Base-by-base conservation (phyloP, 1,140 invertebrate genomes). In the Trinorchestia longiramus region DNA sequence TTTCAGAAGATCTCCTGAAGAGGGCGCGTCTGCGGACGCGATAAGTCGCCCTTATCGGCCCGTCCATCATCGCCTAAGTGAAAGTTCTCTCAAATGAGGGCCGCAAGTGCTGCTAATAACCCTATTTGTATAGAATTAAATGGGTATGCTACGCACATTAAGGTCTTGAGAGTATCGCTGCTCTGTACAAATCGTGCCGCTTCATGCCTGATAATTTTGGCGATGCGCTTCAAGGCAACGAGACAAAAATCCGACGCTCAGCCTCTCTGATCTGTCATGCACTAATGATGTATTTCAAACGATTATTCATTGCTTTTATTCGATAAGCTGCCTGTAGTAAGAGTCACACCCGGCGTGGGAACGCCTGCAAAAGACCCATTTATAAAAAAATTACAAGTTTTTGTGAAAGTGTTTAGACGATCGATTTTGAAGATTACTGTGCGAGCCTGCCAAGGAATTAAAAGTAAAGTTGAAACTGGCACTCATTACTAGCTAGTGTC, bases 51-150 rank as follows among this genome's bases (percentile, higher is more conserved):
- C 92, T 94, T 94, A 94, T 94, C 92, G 44, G 43, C 36, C 92
- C 92, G 43, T 94, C 43, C 41, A 94, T 94, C 92, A 94, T 94
- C 92, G 88, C 92, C 44, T 45, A 94, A 94, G 92, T 94, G 92
- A 94, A 94, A 94, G 92, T 94, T 47, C 44, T 94, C 92, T 42
- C 92, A 45, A 94, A 94, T 94, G 92, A 94, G 44, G 43, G 92
- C 92, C 43, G 92, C 92, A 94, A 94, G 43, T 94, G 92, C 92
- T 94, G 92, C 44, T 94, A 94, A 94, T 94, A 94, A 94, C 92
- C 92, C 92, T 94, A 94, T 94, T 94, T 94, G 43, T 94, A 94
- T 94, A 45, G 92, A 94, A 94, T 94, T 94, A 94, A 94, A 94
- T 47, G 43, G 44, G 92, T 43, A 17, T 44, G 92, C 43, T 94